Evolutionary conservation across 2,113 vertebrate species (phyloP).

Genomic region (Chionomys nivalis): DNA sequence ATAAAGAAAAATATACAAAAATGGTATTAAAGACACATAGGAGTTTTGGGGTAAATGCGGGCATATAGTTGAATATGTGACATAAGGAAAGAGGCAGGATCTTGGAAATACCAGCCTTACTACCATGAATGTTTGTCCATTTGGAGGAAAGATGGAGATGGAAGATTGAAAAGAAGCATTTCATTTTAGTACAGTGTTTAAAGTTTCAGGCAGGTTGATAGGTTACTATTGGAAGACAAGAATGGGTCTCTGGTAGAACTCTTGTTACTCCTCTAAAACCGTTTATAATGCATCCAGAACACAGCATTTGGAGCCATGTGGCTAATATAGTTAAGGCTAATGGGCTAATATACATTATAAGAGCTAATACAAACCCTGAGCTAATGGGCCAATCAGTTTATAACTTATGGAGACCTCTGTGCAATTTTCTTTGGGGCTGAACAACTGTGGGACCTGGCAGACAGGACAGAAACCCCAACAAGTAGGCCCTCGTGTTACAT

Average conservation of each 20-base stretch:
- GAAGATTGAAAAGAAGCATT: background rate
- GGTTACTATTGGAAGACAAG: background rate
- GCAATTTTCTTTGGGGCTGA: too few species aligned
- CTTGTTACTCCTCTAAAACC: background rate
- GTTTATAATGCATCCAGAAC: background rate
- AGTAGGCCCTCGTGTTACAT: too few species aligned
- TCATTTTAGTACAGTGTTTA: background rate
- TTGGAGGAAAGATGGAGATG: background rate
- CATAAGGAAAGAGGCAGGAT: background rate
- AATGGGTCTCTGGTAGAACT: background rate
- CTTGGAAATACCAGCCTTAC: background rate
- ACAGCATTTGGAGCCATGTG: background rate
- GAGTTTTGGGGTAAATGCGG: background rate
- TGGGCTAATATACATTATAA: too few species aligned
- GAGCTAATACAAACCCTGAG: too few species aligned
- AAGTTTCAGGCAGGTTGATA: background rate
- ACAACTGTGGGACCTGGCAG: too few species aligned
- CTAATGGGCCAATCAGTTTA: too few species aligned
- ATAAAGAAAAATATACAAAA: background rate
- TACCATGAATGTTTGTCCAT: background rate
- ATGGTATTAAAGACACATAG: background rate
- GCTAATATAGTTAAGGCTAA: too few species aligned
- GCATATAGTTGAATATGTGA: rapidly evolving
- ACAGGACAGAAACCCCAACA: too few species aligned
- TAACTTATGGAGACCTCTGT: too few species aligned